Percentiles rank a stretch among this genome's conserved stretches.
Evolutionary conservation across 30 jellyfish, hydroid and myxozoan genomes (phyloP).

Genomic region (Phacellophora camtschatica): DNA sequence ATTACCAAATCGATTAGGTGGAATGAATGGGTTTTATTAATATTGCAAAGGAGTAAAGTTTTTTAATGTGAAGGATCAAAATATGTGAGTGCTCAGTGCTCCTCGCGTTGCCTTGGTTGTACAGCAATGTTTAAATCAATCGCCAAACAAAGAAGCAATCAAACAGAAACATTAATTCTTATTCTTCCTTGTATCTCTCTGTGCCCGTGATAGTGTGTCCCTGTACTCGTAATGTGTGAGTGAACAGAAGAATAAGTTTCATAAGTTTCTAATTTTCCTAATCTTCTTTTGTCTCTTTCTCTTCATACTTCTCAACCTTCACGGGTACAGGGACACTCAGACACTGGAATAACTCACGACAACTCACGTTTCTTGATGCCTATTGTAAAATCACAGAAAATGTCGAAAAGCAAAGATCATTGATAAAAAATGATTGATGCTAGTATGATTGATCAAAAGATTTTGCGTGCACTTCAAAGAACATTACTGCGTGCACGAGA

Average conservation of each 20-base stretch:
- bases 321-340: no score
- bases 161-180: no score
- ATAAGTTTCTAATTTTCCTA: no score
- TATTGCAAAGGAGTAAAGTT: not conserved
- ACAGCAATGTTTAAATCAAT: constrained; percentile 8
- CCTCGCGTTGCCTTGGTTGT: not conserved
- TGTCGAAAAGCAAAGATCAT: constrained; percentile 20
- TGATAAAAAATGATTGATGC: no score
- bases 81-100: constrained; percentile 11
- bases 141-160: constrained; percentile 2
- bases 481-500: constrained; percentile 2
- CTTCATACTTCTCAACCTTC: no score
- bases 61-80: constrained; percentile 2
- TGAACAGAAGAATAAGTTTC: no score
- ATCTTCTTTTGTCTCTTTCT: no score
- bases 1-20: not conserved
- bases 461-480: not conserved
- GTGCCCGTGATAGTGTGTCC: no score
- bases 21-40: not conserved
- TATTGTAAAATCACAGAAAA: not conserved
- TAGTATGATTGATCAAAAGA: not conserved
- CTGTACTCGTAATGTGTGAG: no score
- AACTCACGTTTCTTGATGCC: no score
- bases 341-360: no score
- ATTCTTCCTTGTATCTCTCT: no score